A percentile compares a stretch with the other conserved stretches of the same genome.
Evolutionary conservation across 1,140 invertebrate species (phyloP).

Genomic region (Nixonia krombeini): DNA sequence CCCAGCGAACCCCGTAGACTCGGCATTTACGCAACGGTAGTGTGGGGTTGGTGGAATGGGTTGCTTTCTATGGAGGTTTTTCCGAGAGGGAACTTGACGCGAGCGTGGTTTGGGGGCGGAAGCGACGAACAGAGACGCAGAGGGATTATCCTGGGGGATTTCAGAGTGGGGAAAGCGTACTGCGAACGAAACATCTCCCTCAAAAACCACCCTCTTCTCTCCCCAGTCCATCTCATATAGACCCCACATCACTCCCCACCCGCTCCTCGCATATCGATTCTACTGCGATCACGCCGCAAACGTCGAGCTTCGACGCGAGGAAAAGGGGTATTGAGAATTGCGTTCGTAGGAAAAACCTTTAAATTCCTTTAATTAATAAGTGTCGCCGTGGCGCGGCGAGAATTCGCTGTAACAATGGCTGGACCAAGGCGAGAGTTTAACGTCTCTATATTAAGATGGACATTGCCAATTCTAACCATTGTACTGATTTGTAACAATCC

Average conservation of each 20-base stretch:
- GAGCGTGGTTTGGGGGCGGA: conserved; percentile 43
- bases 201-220: conserved; percentile 62
- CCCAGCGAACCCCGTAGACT: conserved; percentile 60
- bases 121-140: conserved; percentile 45
- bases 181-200: conserved; percentile 69
- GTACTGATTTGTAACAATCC: no score
- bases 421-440: no score
- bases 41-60: conserved; percentile 47
- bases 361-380: no score
- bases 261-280: conserved; percentile 63
- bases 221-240: conserved; percentile 41
- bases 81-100: conserved; percentile 40
- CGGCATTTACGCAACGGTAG: conserved; percentile 63
- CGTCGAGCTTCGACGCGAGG: conserved; percentile 44
- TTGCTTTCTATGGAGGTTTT: conserved; percentile 45
- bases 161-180: conserved; percentile 44
- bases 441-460: no score
- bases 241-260: conserved; percentile 40
- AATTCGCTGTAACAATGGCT: no score
- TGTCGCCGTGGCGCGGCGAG: no score
- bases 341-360: no score
- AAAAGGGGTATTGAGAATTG: conserved; percentile 43
- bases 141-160: conserved; percentile 50
- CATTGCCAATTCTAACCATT: no score
- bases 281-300: conserved; percentile 55